Percentiles rank a stretch among this genome's conserved stretches.
Conservation (phyloP, 2,888 invertebrate species). For the Glyphotaelius pellucidus region DNA sequence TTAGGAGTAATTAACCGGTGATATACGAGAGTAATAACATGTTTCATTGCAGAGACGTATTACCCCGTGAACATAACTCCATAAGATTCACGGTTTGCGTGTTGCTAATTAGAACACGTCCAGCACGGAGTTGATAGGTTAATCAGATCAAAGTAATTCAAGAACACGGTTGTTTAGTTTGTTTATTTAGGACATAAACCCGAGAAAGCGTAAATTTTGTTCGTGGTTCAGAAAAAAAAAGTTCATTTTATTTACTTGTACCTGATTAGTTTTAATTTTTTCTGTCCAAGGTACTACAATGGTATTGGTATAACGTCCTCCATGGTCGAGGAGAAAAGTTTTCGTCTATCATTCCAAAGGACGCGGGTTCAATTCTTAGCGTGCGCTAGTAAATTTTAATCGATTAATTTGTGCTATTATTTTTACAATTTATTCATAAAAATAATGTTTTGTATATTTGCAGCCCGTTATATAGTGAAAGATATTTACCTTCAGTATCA, state of each 20-base stretch:
- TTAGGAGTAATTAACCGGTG: background rate
- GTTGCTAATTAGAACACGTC: conserved; percentile 38
- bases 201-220: background rate
- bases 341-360: too few relatives aligned
- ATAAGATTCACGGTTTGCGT: conserved; percentile 16
- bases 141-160: conserved; percentile 23
- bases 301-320: too few relatives aligned
- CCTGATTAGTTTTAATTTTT: too few relatives aligned
- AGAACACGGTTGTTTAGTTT: conserved; percentile 21
- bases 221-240: background rate
- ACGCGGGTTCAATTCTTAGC: too few relatives aligned
- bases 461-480: too few relatives aligned
- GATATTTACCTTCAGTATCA: too few relatives aligned
- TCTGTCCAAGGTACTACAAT: too few relatives aligned
- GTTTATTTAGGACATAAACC: background rate
- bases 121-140: conserved; percentile 23
- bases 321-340: too few relatives aligned
- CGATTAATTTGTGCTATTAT: too few relatives aligned
- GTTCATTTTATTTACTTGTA: background rate
- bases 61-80: background rate
- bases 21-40: background rate
- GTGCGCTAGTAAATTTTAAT: too few relatives aligned
- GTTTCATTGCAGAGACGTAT: background rate
- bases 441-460: too few relatives aligned
- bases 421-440: too few relatives aligned